Base-by-base conservation (phyloP, 1,140 invertebrate species). In the Aethina tumida region DNA sequence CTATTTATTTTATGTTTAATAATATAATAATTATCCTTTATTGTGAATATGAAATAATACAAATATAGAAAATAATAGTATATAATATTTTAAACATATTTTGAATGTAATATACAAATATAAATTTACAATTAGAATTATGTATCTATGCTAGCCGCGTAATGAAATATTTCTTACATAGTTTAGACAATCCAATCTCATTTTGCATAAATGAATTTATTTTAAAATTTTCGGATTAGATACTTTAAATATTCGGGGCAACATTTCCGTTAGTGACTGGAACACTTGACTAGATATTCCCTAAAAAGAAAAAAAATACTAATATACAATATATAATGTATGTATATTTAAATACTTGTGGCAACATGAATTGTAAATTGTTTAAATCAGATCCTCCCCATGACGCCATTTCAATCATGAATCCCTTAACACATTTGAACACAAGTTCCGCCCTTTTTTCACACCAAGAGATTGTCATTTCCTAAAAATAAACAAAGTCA, bases 401-500 rank as follows among this genome's bases (percentile, higher is more conserved):
- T 1, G 84, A 88, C 4, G 88, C 81, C 74, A 93, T 93, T 70
- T 98, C 95, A 60, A 99, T 96, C 88, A 98, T 94, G 62, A 97
- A 99, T 1, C 95, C 96, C 73, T 99, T 99, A 12, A 97, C 84
- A 69, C 95, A 99, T 66, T 99, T 99, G 53, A 96, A 92, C 39
- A 98, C 83, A 39, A 99, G 66, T 65, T 99, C 96, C 0, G 94
- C 94, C 50, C 96, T 65, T 57, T 91, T 87, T 48, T 89, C 75
- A 63, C 94, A 97, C 94, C 94, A 98, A 12, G 80, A 78, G 22
- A 93, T 83, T 3, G 92, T 97, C 90, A 97, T 97, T 54, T 93
- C 88, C 84, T 85, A 52, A 31, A 65, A 67, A 41, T n/a, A n/a
- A 50, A 40, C 5, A 35, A 19, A 42, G n/a, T n/a, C n/a, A n/a